Evolutionary conservation across 2,113 vertebrate species (phyloP).

Genomic region (Scophthalmus maximus): DNA sequence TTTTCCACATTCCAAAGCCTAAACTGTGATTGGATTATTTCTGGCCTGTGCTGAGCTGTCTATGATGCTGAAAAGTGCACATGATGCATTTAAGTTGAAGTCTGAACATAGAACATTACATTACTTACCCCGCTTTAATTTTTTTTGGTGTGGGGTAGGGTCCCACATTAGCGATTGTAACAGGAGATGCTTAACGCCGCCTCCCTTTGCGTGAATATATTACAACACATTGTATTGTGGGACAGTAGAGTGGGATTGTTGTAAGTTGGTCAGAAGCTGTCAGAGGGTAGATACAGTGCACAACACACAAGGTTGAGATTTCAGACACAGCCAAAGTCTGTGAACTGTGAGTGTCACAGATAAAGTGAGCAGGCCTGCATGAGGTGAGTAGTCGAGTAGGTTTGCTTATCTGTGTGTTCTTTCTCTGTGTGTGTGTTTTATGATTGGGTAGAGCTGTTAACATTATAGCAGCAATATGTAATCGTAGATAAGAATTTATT

Average conservation of each 20-base stretch:
- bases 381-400: slow-evolving; percentile 36
- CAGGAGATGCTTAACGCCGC: too few relatives aligned
- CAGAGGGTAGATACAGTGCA: too few relatives aligned
- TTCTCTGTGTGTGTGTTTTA: slow-evolving; percentile 61
- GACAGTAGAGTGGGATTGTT: too few relatives aligned
- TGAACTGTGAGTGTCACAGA: slow-evolving; percentile 37
- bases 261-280: too few relatives aligned
- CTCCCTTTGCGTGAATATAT: too few relatives aligned
- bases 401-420: slow-evolving; percentile 52
- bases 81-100: neutral
- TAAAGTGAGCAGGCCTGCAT: slow-evolving; percentile 35
- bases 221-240: too few relatives aligned
- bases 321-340: slow-evolving; percentile 7
- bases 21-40: neutral
- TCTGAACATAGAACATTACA: neutral
- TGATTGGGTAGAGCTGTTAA: slow-evolving; percentile 54
- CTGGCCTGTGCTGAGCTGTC: neutral
- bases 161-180: neutral
- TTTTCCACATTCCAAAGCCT: neutral
- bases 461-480: slow-evolving; percentile 59
- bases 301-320: neutral
- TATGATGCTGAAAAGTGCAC: too few relatives aligned
- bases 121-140: neutral
- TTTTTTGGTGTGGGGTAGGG: neutral
- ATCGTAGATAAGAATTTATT: slow-evolving; percentile 62